phyloP scores from a whole-genome alignment of 35 echinoderm and acorn worm species.

The Lytechinus variegatus region DNA sequence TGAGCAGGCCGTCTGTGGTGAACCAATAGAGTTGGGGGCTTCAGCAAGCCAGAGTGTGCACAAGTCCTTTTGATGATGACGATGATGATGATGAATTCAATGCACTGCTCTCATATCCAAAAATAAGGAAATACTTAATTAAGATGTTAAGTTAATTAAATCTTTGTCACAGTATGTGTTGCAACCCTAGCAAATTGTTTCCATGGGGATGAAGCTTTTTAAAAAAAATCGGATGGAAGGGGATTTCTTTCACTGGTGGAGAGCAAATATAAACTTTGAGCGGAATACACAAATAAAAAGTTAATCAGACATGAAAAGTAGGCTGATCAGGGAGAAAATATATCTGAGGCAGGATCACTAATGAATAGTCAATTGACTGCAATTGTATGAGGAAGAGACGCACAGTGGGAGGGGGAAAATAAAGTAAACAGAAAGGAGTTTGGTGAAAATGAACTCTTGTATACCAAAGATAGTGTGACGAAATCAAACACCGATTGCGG shows the following conservation, averaged over 20 bases:
- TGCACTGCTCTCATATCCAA: background rate
- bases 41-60: background rate
- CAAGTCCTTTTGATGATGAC: background rate
- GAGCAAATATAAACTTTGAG: background rate
- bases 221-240: background rate
- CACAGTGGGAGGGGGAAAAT: background rate
- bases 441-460: conserved; percentile 43
- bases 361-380: conserved; percentile 18
- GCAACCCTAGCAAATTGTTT: background rate
- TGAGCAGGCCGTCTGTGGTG: background rate
- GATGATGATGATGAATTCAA: background rate
- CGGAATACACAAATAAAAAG: conserved; percentile 2
- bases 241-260: background rate
- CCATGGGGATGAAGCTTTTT: background rate
- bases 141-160: background rate
- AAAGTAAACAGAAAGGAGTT: conserved; percentile 35
- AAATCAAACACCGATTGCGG: conserved; percentile 47
- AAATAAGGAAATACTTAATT: background rate
- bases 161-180: background rate
- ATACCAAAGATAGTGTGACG: conserved; percentile 33
- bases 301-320: background rate
- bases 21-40: background rate
- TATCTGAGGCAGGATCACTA: background rate
- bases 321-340: background rate
- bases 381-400: background rate